phyloP scores from a whole-genome alignment of 2,113 vertebrate genomes.

The Dascyllus trimaculatus region DNA sequence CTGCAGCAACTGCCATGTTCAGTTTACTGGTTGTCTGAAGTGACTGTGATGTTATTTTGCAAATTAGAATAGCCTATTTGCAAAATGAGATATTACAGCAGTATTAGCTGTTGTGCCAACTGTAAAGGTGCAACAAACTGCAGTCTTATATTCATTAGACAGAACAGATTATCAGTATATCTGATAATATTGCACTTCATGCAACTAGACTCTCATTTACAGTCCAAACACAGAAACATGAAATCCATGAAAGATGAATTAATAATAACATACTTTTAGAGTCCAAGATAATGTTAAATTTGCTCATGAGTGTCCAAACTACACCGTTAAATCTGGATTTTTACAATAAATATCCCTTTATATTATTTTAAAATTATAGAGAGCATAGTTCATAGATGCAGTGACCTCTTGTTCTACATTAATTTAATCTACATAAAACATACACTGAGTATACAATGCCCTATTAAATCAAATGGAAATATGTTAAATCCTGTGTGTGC shows the following conservation, averaged over 20 bases:
- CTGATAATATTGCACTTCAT: neutral
- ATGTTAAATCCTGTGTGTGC: neutral
- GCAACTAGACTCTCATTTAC: neutral
- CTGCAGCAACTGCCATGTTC: neutral
- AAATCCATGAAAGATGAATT: neutral
- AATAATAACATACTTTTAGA: neutral
- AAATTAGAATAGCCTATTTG: neutral
- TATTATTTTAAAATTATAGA: too few relatives aligned
- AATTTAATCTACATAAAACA: too few relatives aligned
- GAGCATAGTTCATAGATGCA: too few relatives aligned
- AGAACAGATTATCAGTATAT: neutral
- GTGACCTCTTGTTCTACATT: too few relatives aligned
- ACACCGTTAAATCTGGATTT: too few relatives aligned
- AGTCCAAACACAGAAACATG: slow-evolving; percentile 3
- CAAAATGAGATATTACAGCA: neutral
- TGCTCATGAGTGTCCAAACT: too few relatives aligned
- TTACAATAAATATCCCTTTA: too few relatives aligned
- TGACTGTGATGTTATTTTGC: too few relatives aligned
- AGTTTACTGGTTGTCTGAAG: neutral
- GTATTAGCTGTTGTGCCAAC: neutral
- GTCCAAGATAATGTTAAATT: too few relatives aligned
- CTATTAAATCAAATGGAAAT: neutral
- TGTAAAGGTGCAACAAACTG: neutral
- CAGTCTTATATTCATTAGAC: neutral
- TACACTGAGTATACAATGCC: neutral